phyloP scores from a whole-genome alignment of 1,140 invertebrate species.

The Bombus soroeensis region DNA sequence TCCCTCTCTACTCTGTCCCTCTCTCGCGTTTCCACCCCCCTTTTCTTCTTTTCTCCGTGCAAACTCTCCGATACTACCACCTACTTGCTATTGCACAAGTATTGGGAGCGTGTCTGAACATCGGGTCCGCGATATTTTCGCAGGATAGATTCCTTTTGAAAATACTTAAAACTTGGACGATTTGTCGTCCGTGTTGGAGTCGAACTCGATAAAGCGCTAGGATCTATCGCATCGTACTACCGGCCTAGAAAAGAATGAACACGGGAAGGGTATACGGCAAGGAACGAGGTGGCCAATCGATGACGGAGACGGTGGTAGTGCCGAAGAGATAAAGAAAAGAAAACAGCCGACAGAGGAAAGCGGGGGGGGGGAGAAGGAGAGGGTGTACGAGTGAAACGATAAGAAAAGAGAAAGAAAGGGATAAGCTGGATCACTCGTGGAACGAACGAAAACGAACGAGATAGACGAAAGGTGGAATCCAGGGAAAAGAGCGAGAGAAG shows the following conservation, averaged over 20 bases:
- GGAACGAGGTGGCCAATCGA: constrained; percentile 45
- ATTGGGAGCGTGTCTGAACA: not conserved
- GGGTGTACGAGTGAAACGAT: no score
- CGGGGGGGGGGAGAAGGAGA: no score
- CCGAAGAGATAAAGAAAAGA: constrained; percentile 39
- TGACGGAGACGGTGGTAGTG: constrained; percentile 19
- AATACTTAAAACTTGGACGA: constrained; percentile 78
- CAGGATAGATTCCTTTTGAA: constrained; percentile 69
- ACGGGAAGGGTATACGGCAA: not conserved
- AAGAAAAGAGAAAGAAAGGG: not conserved
- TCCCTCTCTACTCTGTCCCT: constrained; percentile 2
- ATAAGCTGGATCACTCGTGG: not conserved
- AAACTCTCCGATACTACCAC: constrained; percentile 9
- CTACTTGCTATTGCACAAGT: constrained; percentile 8
- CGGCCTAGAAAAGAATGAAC: constrained; percentile 21
- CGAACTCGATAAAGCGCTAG: constrained; percentile 68
- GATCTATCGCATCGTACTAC: constrained; percentile 56
- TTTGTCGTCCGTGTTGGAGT: constrained; percentile 69
- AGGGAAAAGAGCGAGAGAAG: constrained; percentile 10
- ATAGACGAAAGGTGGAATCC: not conserved
- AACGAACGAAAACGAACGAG: constrained; percentile 1
- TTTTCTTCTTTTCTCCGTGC: not conserved
- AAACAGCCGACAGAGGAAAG: not conserved
- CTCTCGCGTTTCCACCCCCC: not conserved
- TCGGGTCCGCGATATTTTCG: constrained; percentile 64